A percentile compares a stretch with the other conserved stretches of the same genome.
Evolutionary conservation across 2,797 vertebrate species (phyloP).

Genomic region (Danio aesculapii): DNA sequence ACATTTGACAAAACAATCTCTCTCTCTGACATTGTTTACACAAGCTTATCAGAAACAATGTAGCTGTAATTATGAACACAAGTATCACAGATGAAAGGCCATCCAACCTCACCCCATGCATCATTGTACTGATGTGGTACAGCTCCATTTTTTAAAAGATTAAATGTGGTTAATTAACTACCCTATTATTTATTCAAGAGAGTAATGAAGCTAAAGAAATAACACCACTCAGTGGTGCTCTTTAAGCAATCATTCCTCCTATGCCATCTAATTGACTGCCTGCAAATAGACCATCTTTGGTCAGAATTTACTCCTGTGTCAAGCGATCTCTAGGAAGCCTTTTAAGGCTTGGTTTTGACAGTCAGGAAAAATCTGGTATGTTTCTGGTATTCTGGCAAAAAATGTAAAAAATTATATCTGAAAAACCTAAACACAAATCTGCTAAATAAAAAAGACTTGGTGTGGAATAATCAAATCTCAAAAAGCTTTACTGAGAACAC

Average conservation of each 20-base stretch:
- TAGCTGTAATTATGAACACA: background rate
- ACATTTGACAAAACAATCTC: background rate
- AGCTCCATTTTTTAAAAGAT: constrained; percentile 15
- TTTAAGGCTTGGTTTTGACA: background rate
- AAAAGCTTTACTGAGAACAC: background rate
- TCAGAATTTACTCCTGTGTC: background rate
- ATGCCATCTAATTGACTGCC: constrained; percentile 3
- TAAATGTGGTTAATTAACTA: constrained; percentile 17
- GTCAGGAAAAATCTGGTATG: background rate
- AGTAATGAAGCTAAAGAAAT: constrained; percentile 16
- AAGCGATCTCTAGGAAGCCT: background rate
- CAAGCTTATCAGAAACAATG: background rate
- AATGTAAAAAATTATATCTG: no score
- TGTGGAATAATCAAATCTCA: background rate
- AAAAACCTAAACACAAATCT: no score
- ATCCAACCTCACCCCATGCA: background rate
- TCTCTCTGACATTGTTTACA: background rate
- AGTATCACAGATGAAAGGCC: background rate
- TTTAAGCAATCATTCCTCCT: constrained; percentile 31
- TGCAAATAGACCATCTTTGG: background rate
- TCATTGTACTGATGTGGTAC: constrained; percentile 28
- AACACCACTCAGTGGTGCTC: background rate
- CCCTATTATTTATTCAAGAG: constrained; percentile 44
- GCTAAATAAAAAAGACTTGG: no score
- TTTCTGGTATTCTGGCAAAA: background rate